phyloP scores from a whole-genome alignment of 2,797 vertebrate species.

The Scarus forsteni region DNA sequence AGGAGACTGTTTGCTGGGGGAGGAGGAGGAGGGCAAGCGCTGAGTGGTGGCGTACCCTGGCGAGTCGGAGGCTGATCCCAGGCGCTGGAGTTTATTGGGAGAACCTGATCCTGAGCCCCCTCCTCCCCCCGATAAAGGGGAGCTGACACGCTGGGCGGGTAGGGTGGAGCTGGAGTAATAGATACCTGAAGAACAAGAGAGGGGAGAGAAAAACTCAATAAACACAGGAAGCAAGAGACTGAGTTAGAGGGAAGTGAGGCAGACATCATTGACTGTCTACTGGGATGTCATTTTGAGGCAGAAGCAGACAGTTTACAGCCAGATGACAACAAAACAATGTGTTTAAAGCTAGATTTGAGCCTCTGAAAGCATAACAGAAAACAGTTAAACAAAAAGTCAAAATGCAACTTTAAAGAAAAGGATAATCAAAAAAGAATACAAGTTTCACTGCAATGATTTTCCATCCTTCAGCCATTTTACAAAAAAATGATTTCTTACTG shows the following conservation, averaged over 20 bases:
- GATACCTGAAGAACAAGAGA: constrained; percentile 72
- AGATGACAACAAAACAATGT: neutral
- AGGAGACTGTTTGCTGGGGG: constrained; percentile 93
- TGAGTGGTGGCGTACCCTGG: constrained; percentile 89
- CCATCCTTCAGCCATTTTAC: neutral
- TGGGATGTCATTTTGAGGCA: neutral
- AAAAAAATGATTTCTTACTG: too few species aligned
- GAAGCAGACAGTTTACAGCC: neutral
- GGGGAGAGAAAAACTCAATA: neutral
- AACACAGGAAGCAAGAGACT: neutral
- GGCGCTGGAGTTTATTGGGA: constrained; percentile 93
- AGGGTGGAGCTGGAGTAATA: constrained; percentile 97
- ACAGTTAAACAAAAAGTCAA: neutral
- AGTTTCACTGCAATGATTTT: neutral
- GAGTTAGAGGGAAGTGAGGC: neutral
- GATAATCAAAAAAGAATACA: too few species aligned
- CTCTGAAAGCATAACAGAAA: too few species aligned
- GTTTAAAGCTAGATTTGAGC: neutral
- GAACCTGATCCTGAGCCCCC: constrained; percentile 82
- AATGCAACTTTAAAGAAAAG: too few species aligned
- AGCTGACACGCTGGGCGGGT: constrained; percentile 93
- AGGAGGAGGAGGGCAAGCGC: constrained; percentile 86
- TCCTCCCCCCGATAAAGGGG: constrained; percentile 90
- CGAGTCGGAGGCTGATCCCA: constrained; percentile 89
- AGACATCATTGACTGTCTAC: neutral